Base-by-base conservation (phyloP, 2,888 invertebrate species). In the Atherix ibis region DNA sequence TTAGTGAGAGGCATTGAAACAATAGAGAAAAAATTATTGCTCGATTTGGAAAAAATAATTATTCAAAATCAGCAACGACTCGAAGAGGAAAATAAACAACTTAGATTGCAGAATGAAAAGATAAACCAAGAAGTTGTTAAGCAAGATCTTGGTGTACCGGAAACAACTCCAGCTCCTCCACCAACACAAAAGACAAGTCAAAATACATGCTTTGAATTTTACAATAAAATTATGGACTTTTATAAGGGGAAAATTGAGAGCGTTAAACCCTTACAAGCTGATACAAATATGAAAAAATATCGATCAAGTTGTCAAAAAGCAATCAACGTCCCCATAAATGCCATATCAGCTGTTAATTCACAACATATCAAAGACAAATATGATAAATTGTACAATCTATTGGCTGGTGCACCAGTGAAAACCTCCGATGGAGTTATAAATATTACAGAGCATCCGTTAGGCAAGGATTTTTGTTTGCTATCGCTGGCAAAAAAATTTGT, bases 311-410 rank as follows among this genome's bases (percentile, higher is more conserved):
- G 78, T 43, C 80, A 83, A 54, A 88, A 85, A 55, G 82, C 83
- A 34, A 76, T 91, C 4, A 89, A 84, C 53, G 78, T 79, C 32
- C 83, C 88, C 3, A 72, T 91, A 1, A 92, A 92, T 64, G 76
- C 87, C 6, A 76, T 92, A 36, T 82, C 87, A 4, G 76, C 77
- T 3, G 71, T 74, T 2, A 84, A 71, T 48, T 67, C 76, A 1
- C 61, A 70, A 26, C 87, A 89, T 55, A 51, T 70, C 31, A 47
- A 56, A 43, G 78, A 80, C 47, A 91, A 89, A 57, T 78, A 76
- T 53, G 71, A 76, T 34, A 77, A 76, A 46, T 63, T 92, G 2
- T 65, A 65, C n/a, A 67, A 65, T 42, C 66, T 91, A 41, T 63
- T 91, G 5, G 63, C 64, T 32, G 87, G 87, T 2, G 73, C 79